Conservation (phyloP, 2,797 vertebrate genomes). For the Phataginus tetradactyla region DNA sequence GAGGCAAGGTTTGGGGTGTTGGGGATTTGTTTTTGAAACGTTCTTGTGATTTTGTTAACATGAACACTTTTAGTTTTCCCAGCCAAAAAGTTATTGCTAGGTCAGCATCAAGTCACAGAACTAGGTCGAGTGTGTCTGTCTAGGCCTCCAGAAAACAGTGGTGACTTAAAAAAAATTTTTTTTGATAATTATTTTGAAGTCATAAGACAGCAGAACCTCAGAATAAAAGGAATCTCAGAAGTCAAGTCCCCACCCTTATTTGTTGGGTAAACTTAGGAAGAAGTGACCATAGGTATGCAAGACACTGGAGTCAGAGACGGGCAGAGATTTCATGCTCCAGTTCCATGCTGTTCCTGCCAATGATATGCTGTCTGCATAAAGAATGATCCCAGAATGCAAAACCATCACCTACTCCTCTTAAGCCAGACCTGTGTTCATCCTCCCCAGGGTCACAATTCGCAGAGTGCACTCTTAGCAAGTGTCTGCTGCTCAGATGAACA, state of each 20-base stretch:
- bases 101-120: slow-evolving; percentile 32
- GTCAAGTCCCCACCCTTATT: neutral
- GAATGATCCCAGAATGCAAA: neutral
- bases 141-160: neutral
- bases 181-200: neutral
- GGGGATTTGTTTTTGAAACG: slow-evolving; percentile 24
- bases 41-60: slow-evolving; percentile 47
- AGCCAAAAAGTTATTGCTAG: neutral
- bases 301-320: neutral
- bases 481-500: neutral
- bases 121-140: neutral
- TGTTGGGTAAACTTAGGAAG: neutral
- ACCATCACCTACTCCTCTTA: neutral
- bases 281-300: neutral
- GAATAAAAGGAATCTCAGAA: neutral
- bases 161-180: neutral
- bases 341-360: neutral
- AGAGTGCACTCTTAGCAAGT: neutral
- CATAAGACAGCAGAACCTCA: neutral
- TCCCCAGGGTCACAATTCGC: neutral
- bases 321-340: neutral
- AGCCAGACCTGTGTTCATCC: neutral
- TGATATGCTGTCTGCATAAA: neutral
- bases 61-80: neutral
- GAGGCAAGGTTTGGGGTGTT: neutral